Percentiles rank a stretch among this genome's conserved stretches.
phyloP scores from a whole-genome alignment of 2,113 vertebrate genomes.

The Zingel zingel region DNA sequence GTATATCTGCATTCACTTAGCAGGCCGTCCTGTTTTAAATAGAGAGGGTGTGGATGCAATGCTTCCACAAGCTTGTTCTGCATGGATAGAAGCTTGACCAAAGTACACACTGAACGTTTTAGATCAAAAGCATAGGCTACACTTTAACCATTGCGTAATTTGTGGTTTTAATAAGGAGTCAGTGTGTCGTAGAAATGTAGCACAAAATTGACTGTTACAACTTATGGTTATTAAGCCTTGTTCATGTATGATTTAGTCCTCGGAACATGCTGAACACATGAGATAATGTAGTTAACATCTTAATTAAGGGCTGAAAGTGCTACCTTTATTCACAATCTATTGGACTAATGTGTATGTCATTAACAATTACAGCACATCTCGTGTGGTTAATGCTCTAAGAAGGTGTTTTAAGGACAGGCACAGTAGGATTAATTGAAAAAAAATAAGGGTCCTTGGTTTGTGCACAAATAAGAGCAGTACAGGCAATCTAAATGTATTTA shows the following conservation, averaged over 20 bases:
- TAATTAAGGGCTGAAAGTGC: background rate
- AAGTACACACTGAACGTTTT: conserved; percentile 3
- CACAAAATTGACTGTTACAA: background rate
- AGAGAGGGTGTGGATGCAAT: conserved; percentile 55
- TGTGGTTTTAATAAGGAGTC: background rate
- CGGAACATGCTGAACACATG: background rate
- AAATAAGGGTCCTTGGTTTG: background rate
- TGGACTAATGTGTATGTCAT: conserved; percentile 11
- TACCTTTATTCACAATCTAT: background rate
- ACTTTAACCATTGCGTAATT: conserved; percentile 17
- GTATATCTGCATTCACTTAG: conserved; percentile 45
- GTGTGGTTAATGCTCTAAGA: conserved; percentile 3
- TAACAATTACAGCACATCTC: background rate
- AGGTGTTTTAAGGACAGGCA: background rate
- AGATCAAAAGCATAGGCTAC: background rate
- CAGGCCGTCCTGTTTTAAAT: conserved; percentile 54
- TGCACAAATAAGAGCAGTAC: background rate
- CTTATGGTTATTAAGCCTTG: background rate
- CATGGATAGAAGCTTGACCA: conserved; percentile 5
- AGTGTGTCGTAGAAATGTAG: background rate
- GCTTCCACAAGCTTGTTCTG: conserved; percentile 33
- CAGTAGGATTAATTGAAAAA: conserved; percentile 12
- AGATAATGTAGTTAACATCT: background rate
- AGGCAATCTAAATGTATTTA: conserved; percentile 2
- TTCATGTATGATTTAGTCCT: background rate